Evolutionary conservation across 2,888 invertebrate genomes (phyloP).

Genomic region (Eudasyphora cyanicolor): DNA sequence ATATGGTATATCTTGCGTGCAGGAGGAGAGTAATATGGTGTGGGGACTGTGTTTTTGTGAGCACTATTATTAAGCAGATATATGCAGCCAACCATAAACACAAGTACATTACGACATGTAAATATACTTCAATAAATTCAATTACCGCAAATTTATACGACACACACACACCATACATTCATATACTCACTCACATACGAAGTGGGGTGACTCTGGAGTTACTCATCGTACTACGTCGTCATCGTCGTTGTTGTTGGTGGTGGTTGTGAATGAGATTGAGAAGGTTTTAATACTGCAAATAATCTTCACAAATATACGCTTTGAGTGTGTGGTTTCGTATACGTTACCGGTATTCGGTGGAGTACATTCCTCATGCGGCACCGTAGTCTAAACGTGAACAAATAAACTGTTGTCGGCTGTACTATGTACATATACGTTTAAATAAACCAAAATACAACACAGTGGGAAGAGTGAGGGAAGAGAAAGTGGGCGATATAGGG

Average conservation of each 20-base stretch:
- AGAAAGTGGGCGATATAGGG: no score
- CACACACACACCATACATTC: conserved; percentile 4
- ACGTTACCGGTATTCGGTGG: not conserved
- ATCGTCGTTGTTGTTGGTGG: no score
- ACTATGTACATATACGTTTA: not conserved
- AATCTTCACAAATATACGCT: no score
- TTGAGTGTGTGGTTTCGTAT: no score
- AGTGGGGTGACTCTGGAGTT: no score
- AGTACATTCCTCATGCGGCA: not conserved
- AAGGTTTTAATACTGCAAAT: no score
- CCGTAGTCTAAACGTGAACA: conserved; percentile 4
- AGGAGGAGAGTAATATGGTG: not conserved
- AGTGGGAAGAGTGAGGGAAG: not conserved
- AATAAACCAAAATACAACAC: not conserved
- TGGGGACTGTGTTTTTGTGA: not conserved
- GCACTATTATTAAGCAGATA: conserved; percentile 24
- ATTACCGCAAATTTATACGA: conserved; percentile 52
- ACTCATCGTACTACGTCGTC: no score
- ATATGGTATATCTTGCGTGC: not conserved
- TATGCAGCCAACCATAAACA: conserved; percentile 17
- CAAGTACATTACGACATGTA: conserved; percentile 36
- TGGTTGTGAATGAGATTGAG: no score
- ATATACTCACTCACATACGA: not conserved
- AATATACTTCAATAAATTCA: conserved; percentile 55
- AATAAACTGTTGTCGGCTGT: not conserved